Percentiles rank a stretch among this genome's conserved stretches.
These are phyloP conservation scores for Ramphastos sulfuratus DNA, from an alignment of 2,113 vertebrate species.

Conservation along the genomic window DNA sequence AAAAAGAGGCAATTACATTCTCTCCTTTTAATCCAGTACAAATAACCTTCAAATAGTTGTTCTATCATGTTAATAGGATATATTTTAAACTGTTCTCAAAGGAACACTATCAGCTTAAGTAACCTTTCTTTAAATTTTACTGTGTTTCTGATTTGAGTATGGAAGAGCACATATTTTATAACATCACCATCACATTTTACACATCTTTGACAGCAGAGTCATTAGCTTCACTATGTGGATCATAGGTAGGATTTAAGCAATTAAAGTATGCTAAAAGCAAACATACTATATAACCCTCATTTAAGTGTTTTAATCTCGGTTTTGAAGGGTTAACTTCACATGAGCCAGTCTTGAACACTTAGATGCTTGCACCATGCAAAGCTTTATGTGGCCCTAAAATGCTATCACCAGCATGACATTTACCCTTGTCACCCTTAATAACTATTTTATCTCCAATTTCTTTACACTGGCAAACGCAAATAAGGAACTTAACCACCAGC, in stretches of 20 bases:
- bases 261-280: background rate
- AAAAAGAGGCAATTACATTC: background rate
- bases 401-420: background rate
- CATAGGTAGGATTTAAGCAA: background rate
- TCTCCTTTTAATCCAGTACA: background rate
- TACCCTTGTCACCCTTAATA: background rate
- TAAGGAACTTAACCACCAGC: background rate
- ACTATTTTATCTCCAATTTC: background rate
- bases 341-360: background rate
- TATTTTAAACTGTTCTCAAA: background rate
- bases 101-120: background rate
- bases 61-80: background rate
- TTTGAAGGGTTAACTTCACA: background rate
- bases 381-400: background rate
- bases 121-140: background rate
- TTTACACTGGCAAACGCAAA: background rate
- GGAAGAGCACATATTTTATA: background rate
- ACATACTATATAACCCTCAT: background rate
- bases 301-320: background rate
- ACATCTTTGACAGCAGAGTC: background rate
- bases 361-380: background rate
- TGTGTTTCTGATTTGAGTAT: background rate
- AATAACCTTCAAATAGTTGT: background rate
- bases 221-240: background rate
- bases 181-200: background rate